Conservation (phyloP, 1,140 invertebrate species). For the Piezodorus guildinii region DNA sequence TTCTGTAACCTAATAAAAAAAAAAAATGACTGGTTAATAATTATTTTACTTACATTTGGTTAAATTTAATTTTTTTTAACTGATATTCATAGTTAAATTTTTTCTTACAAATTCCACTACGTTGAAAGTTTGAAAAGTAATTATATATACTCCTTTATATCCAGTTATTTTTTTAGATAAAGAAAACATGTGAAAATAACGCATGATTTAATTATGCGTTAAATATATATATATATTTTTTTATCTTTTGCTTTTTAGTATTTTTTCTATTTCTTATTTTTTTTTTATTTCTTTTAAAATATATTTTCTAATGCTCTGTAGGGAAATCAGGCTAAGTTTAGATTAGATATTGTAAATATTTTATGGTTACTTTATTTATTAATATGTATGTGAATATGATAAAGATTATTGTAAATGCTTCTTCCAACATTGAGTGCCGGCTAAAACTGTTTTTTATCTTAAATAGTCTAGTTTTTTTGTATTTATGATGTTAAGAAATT, state of each 20-base stretch:
- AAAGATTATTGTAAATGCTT: constrained; percentile 23
- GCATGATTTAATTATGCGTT: background rate
- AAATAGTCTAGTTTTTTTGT: constrained; percentile 24
- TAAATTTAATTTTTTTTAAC: too few relatives aligned
- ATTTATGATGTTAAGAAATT: constrained; percentile 17
- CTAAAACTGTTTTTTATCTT: constrained; percentile 23
- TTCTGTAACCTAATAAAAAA: too few relatives aligned
- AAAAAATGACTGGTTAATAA: too few relatives aligned
- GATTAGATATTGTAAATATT: constrained; percentile 10
- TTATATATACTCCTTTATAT: background rate
- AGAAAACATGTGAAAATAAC: background rate
- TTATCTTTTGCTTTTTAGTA: background rate
- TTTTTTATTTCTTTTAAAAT: background rate
- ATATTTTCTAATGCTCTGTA: constrained; percentile 12
- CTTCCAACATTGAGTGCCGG: constrained; percentile 25
- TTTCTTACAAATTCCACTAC: background rate
- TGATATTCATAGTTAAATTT: too few relatives aligned
- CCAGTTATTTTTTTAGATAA: background rate
- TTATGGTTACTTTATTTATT: constrained; percentile 1
- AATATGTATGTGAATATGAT: constrained; percentile 10
- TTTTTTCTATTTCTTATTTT: background rate
- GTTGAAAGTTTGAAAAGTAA: background rate
- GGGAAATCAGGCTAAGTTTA: constrained; percentile 11
- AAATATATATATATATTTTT: background rate
- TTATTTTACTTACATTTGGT: too few relatives aligned